Evolutionary conservation across 2,113 vertebrate species (phyloP).

Genomic region (Alces alces): DNA sequence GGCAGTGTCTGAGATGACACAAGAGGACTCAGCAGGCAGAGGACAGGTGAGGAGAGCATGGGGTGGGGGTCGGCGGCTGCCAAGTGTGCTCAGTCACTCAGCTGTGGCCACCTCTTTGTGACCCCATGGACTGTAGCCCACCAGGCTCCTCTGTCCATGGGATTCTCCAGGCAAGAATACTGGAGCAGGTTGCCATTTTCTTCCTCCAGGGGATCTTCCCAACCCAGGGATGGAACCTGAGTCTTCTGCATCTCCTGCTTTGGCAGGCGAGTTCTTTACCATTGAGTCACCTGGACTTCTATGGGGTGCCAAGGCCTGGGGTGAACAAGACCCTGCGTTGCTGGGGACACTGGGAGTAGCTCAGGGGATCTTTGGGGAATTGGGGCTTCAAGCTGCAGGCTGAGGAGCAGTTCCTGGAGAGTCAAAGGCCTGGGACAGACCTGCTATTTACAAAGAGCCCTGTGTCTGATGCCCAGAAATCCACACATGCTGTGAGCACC

Average conservation of each 20-base stretch:
- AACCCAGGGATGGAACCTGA: not conserved
- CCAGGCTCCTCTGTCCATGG: not conserved
- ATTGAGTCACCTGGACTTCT: not conserved
- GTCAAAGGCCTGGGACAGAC: rapidly evolving
- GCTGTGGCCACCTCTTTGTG: not conserved
- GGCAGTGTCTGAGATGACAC: not conserved
- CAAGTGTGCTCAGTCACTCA: not conserved
- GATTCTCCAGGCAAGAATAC: not conserved
- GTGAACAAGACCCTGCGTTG: not conserved
- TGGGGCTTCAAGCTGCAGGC: not conserved
- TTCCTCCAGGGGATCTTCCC: not conserved
- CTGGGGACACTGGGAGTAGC: not conserved
- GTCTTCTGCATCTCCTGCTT: not conserved
- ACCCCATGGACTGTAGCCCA: not conserved
- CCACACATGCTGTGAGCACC: not conserved
- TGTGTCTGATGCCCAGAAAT: not conserved
- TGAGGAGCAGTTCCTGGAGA: not conserved
- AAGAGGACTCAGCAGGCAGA: not conserved
- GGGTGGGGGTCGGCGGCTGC: not conserved
- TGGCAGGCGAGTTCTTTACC: not conserved
- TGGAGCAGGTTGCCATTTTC: not conserved
- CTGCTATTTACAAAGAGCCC: not conserved
- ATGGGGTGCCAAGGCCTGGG: not conserved
- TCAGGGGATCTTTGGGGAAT: not conserved
- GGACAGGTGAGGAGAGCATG: not conserved